Conservation (phyloP, 2,888 invertebrate genomes). For the Mactromeris polynyma region DNA sequence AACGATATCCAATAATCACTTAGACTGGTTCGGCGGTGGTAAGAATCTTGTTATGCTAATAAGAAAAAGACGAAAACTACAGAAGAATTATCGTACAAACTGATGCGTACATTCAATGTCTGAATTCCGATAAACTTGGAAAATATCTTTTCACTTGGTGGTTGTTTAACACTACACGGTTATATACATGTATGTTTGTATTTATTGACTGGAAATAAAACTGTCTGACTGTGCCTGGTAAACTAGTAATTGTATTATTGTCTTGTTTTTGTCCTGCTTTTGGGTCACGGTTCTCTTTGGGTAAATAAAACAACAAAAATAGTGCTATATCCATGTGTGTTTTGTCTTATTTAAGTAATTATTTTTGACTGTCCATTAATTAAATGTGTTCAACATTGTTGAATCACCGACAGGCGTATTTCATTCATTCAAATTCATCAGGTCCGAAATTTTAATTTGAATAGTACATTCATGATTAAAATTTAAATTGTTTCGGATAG, state of each 20-base stretch:
- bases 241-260: neutral
- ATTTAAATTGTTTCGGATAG: no score
- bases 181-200: neutral
- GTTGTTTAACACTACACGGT: neutral
- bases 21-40: neutral
- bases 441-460: no score
- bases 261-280: neutral
- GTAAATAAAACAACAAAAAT: no score
- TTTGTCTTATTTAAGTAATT: no score
- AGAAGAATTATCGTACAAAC: neutral
- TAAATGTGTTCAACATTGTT: no score
- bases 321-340: no score
- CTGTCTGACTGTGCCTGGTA: neutral
- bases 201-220: neutral
- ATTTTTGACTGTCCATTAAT: no score
- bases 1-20: neutral
- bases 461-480: no score
- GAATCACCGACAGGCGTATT: no score
- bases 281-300: no score
- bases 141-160: neutral
- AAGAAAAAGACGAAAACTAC: neutral
- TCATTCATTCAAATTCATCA: no score
- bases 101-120: neutral
- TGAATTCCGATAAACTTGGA: neutral
- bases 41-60: neutral